Base-by-base conservation (phyloP, 2,113 vertebrate genomes). In the Pelecanus crispus region DNA sequence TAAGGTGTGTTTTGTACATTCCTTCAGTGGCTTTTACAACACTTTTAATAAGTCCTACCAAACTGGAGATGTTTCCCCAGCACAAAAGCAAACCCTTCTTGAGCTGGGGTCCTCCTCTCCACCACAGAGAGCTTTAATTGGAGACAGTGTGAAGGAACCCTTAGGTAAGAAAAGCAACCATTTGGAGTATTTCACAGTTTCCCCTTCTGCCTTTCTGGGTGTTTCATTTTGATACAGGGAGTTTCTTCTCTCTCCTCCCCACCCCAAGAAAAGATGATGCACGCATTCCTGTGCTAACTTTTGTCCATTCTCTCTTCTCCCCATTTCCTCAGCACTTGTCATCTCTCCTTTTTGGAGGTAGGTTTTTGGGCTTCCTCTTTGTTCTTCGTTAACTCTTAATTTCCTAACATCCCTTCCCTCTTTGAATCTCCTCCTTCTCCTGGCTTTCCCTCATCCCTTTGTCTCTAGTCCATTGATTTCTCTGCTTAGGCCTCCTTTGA, bases 401-500 rank as follows among this genome's bases (percentile, higher is more conserved):
- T 95, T 94, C 47, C 47, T 62, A 16, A 83, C 29, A 79, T 68
- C 55, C 34, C 42, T 87, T 86, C 49, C 52, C 42, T 70, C 68
- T 89, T 82, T 80, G 53, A 87, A 83, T 56, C 32, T 78, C 45
- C 45, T 89, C 79, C 61, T 92, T 65, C 77, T 96, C 70, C 66
- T 78, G 66, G 17, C 77, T 74, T 78, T 94, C n/a, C 66, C 38
- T 83, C 61, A 87, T 58, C 65, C 74, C 29, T 79, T 87, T 93
- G 65, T 86, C 24, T 93, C 71, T 40, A 82, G 82, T 68, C 63
- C 59, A 75, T 49, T 72, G 66, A 95, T 71, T 94, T 90, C 55
- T 83, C 68, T 81, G 67, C 59, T 91, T 45, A 77, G n/a, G 67
- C 38, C 74, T 95, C 82, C 83, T 94, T 86, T 95, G 80, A 96